Evolutionary conservation across 2,888 invertebrate species (phyloP).

Genomic region (Subacronicta megacephala): DNA sequence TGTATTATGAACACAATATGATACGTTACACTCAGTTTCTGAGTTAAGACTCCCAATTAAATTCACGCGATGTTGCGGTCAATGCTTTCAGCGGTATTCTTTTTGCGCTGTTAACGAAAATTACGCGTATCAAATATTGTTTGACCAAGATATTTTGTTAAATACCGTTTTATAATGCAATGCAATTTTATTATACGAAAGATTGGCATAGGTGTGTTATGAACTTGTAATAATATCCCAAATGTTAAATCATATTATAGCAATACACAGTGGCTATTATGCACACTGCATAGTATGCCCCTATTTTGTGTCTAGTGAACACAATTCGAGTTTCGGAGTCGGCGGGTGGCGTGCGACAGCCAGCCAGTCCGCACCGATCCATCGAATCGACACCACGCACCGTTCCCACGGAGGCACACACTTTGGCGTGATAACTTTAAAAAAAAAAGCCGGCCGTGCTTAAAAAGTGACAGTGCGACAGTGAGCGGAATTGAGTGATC

Average conservation of each 20-base stretch:
- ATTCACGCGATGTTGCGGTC: slow-evolving; percentile 40
- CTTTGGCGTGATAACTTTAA: slow-evolving; percentile 74
- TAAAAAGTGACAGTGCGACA: slow-evolving; percentile 84
- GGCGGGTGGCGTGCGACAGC: slow-evolving; percentile 55
- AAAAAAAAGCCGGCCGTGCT: slow-evolving; percentile 78
- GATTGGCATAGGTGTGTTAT: neutral
- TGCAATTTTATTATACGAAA: too few species aligned
- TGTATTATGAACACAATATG: slow-evolving; percentile 30
- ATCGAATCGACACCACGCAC: slow-evolving; percentile 73
- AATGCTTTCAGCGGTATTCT: slow-evolving; percentile 40
- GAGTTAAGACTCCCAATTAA: slow-evolving; percentile 26
- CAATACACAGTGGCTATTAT: slow-evolving; percentile 30
- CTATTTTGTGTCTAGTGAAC: slow-evolving; percentile 65
- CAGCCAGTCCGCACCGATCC: slow-evolving; percentile 80
- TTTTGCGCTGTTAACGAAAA: slow-evolving; percentile 29
- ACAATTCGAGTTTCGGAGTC: slow-evolving; percentile 65
- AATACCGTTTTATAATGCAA: neutral
- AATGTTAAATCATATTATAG: slow-evolving; percentile 16
- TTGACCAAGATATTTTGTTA: slow-evolving; percentile 4
- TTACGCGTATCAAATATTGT: slow-evolving; percentile 15
- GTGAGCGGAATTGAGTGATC: slow-evolving; percentile 80
- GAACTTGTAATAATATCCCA: neutral
- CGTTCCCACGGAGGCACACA: slow-evolving; percentile 65
- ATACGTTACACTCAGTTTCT: slow-evolving; percentile 13
- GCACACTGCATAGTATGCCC: slow-evolving; percentile 51